Base-by-base conservation (phyloP, 2,113 vertebrate species). In the Bagarius yarrelli region DNA sequence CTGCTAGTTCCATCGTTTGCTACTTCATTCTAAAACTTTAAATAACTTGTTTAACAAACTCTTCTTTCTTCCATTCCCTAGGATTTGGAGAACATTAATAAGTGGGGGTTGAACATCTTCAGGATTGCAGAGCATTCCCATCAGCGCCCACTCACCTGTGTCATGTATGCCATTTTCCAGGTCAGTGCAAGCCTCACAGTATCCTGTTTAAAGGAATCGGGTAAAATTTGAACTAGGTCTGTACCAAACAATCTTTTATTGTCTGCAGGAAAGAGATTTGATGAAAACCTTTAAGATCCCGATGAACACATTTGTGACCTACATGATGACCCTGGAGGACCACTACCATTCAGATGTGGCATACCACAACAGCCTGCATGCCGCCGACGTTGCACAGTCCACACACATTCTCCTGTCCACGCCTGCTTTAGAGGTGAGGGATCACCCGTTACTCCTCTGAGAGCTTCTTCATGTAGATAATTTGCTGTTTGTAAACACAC, bases 151-250 rank as follows among this genome's bases (percentile, higher is more conserved):
- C 95, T 99, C 4, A 98, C 98, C 0, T 98, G 96, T 89, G 94
- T 96, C 87, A 98, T 99, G 97, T 98, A 99, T 8, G 93, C 94
- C 32, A 99, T 99, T 81, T 97, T 98, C 73, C 98, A 99, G 96
- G 98, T 99, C 16, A 2, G 96, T 91, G 25, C 0, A 1, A 32
- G 25, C 40, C 25, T 77, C 25, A 67, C n/a, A 11, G 5, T 16
- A 27, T 21, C 34, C 12, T 56, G 21, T 47, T 21, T 3, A 16
- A 55, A 32, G 18, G 5, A 19, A 19, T 52, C 44, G 2, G 18
- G 15, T 12, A 16, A 30, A 2, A 0, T 32, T 60, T 69, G 16
- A 53, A 14, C 13, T 47, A 4, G 15, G 36, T 57, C 75, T 78
- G 15, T 32, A 14, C 70, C 34, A 0, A 53, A 30, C 5, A 6